Evolutionary conservation across 2,888 invertebrate species (phyloP).

Genomic region (Lasioglossum zephyrum): DNA sequence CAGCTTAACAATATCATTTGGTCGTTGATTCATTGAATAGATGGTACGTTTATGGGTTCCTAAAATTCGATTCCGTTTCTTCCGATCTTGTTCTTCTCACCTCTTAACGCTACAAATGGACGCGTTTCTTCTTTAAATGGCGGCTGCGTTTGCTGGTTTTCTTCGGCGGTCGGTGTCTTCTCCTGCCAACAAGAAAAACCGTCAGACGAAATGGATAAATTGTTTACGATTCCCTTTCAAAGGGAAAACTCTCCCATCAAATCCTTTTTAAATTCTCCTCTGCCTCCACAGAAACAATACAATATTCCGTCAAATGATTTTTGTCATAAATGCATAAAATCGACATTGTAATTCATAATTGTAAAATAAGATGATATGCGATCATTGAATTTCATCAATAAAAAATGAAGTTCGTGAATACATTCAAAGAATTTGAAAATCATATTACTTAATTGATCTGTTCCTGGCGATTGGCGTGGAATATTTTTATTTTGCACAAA

Average conservation of each 20-base stretch:
- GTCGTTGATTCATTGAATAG: slow-evolving; percentile 38
- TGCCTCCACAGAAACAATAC: too few relatives aligned
- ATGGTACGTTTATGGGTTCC: neutral
- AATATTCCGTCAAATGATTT: too few relatives aligned
- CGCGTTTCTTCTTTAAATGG: slow-evolving; percentile 17
- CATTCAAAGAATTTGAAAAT: neutral
- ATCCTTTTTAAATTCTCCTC: neutral
- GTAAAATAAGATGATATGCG: too few relatives aligned
- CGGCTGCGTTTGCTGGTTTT: slow-evolving; percentile 8
- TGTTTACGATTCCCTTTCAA: neutral
- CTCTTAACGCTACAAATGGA: slow-evolving; percentile 17
- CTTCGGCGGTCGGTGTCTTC: slow-evolving; percentile 20
- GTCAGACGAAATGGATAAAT: neutral
- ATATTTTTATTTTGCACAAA: neutral
- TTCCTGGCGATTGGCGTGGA: too few relatives aligned
- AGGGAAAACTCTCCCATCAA: neutral
- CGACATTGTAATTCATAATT: too few relatives aligned
- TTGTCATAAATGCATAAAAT: too few relatives aligned
- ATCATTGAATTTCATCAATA: too few relatives aligned
- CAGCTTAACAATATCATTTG: slow-evolving; percentile 37
- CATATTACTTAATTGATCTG: too few relatives aligned
- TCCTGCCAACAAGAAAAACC: slow-evolving; percentile 22
- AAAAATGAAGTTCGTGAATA: too few relatives aligned
- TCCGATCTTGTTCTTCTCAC: slow-evolving; percentile 28
- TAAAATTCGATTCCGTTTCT: neutral